phyloP scores from a whole-genome alignment of 1,140 invertebrate species.

The Cheumatopsyche charites region DNA sequence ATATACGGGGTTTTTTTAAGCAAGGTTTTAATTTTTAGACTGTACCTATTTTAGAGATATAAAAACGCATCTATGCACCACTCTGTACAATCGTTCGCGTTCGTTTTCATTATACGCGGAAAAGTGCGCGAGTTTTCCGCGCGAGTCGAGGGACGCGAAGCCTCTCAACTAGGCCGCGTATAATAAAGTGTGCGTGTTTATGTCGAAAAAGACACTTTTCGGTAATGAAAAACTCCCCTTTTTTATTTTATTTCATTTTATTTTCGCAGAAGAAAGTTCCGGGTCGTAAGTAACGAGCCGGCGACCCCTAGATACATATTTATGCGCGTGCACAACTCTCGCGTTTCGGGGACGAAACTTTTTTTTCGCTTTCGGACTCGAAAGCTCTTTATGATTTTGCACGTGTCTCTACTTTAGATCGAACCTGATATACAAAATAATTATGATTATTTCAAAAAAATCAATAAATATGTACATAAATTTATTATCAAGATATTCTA shows the following conservation, averaged over 20 bases:
- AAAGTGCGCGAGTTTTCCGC: background rate
- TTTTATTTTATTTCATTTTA: background rate
- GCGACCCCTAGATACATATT: slow-evolving; percentile 23
- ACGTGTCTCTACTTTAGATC: background rate
- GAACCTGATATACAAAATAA: background rate
- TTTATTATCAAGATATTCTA: background rate
- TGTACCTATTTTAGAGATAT: no score
- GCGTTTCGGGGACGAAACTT: background rate
- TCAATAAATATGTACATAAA: background rate
- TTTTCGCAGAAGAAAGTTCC: background rate
- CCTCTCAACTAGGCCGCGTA: background rate
- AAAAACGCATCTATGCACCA: no score
- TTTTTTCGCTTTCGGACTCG: background rate
- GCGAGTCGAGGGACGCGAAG: background rate
- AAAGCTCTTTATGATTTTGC: slow-evolving; percentile 5
- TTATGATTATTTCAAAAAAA: background rate
- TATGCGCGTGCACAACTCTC: slow-evolving; percentile 17
- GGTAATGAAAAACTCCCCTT: slow-evolving; percentile 25
- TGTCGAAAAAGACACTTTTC: slow-evolving; percentile 10
- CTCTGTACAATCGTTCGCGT: no score
- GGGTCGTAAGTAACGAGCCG: slow-evolving; percentile 22
- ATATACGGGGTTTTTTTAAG: no score
- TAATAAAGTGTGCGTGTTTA: slow-evolving; percentile 20
- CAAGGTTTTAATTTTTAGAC: no score
- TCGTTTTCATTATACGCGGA: no score